phyloP scores from a whole-genome alignment of 2,113 vertebrate genomes.

The Thunnus thynnus region DNA sequence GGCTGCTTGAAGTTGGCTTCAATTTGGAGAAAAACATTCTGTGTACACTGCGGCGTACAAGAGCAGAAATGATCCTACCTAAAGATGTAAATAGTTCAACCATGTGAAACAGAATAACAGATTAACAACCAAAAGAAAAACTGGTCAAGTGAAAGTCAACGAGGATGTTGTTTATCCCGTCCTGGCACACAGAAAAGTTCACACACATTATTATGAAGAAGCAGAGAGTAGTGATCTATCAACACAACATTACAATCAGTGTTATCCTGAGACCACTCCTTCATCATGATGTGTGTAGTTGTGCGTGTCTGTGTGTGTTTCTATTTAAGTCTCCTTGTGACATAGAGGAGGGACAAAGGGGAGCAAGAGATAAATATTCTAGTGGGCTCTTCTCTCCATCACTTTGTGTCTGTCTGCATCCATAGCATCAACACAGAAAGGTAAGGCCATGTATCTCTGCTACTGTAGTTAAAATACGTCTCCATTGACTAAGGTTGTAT shows the following conservation, averaged over 20 bases:
- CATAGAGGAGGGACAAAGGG: conserved; percentile 69
- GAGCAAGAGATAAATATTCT: conserved; percentile 69
- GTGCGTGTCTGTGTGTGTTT: conserved; percentile 47
- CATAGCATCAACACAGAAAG: conserved; percentile 55
- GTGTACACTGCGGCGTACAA: not conserved
- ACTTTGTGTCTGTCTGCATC: conserved; percentile 48
- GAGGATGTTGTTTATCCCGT: not conserved
- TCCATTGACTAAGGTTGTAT: too few relatives aligned
- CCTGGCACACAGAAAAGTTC: not conserved
- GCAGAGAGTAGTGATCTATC: conserved; percentile 39
- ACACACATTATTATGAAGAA: conserved; percentile 23
- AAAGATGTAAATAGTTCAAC: not conserved
- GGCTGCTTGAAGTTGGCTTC: not conserved
- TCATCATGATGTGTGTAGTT: conserved; percentile 27
- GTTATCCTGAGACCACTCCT: conserved; percentile 53
- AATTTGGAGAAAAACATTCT: not conserved
- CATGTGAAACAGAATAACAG: not conserved
- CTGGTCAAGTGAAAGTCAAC: not conserved
- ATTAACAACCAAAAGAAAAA: conserved; percentile 4
- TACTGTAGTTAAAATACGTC: not conserved
- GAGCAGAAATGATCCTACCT: not conserved
- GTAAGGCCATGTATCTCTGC: conserved; percentile 64
- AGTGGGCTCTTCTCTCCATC: conserved; percentile 68
- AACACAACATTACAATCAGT: conserved; percentile 58
- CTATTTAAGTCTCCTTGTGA: conserved; percentile 69